Evolutionary conservation across 2,113 vertebrate genomes (phyloP), one percentile per base, ranked within the genome.

Genomic region (Rallus limicola): DNA sequence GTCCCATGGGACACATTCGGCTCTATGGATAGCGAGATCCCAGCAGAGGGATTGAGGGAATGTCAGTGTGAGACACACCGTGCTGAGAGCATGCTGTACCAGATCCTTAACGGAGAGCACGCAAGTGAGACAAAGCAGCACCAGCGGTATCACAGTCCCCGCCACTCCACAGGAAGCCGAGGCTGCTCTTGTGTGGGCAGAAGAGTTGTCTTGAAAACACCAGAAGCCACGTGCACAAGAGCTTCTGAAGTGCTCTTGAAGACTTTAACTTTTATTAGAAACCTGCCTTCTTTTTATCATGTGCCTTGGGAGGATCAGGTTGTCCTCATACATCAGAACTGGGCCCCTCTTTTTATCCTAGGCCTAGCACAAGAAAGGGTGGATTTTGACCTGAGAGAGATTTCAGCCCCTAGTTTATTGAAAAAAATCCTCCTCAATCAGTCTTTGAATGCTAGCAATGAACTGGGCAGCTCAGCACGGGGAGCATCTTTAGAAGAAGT

Each of bases 211-310:
- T 93, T 97, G 55, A 90, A 84, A 95, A 92, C 40, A 1, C 93
- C 97, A 56, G 92, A 93, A 87, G 18, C 29, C 44, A 93, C 52
- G 0, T 82, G 95, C 58, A 92, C 62, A 75, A 96, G 72, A 87
- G 93, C 95, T 64, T 96, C 82, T n/a, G 92, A 96, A 74, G 96
- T 97, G 40, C 79, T 97, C 79, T 28, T 96, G 75, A 98, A 97
- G 81, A 97, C 90, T 38, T 79, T 77, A 81, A 31, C 74, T 91
- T 97, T 97, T 81, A 86, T 97, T 70, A 96, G 91, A 92, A 97
- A 97, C 56, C 77, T 98, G 53, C 96, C 96, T 71, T 96, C 95
- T 34, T 98, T 97, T 74, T 90, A 91, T 55, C 84, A 93, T 7
- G 6, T 96, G 56, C 93, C 93, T 33, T 94, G 63, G 75, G 94